phyloP scores from a whole-genome alignment of 2,888 invertebrate genomes.

The Meta bourneti region DNA sequence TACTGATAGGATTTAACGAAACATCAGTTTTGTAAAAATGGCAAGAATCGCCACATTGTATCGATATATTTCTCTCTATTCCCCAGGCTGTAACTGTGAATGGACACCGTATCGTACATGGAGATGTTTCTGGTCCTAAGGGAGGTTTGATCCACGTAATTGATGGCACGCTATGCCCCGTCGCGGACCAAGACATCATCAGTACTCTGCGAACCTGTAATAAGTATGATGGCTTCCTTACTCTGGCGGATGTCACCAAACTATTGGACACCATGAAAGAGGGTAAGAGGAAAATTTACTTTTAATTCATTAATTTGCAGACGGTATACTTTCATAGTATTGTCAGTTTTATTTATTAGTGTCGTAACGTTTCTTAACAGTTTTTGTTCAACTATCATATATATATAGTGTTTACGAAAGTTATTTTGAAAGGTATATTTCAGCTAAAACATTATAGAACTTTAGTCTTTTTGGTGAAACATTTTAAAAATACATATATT shows the following conservation, averaged over 20 bases:
- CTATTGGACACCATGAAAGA: slow-evolving; percentile 74
- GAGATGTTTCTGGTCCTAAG: slow-evolving; percentile 79
- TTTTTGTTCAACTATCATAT: too few species aligned
- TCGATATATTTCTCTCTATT: background rate
- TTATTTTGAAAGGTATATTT: too few species aligned
- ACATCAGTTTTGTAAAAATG: too few species aligned
- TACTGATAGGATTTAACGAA: too few species aligned
- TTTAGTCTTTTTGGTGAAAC: too few species aligned
- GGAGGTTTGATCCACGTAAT: slow-evolving; percentile 81
- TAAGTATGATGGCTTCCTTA: slow-evolving; percentile 80
- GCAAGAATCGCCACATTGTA: too few species aligned
- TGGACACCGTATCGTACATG: slow-evolving; percentile 77
- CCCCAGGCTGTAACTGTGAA: slow-evolving; percentile 78
- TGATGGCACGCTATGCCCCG: slow-evolving; percentile 79
- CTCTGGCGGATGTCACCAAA: slow-evolving; percentile 80
- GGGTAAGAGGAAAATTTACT: slow-evolving; percentile 48
- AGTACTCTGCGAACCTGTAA: slow-evolving; percentile 79
- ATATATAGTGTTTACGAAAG: too few species aligned
- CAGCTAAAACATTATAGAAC: too few species aligned
- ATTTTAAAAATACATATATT: too few species aligned
- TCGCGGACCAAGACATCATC: slow-evolving; percentile 79
- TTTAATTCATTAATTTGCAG: too few species aligned
- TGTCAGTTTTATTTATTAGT: background rate
- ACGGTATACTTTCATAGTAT: background rate
- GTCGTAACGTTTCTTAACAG: background rate